Conservation (phyloP, 2,113 vertebrate species). For the Sylvia atricapilla region DNA sequence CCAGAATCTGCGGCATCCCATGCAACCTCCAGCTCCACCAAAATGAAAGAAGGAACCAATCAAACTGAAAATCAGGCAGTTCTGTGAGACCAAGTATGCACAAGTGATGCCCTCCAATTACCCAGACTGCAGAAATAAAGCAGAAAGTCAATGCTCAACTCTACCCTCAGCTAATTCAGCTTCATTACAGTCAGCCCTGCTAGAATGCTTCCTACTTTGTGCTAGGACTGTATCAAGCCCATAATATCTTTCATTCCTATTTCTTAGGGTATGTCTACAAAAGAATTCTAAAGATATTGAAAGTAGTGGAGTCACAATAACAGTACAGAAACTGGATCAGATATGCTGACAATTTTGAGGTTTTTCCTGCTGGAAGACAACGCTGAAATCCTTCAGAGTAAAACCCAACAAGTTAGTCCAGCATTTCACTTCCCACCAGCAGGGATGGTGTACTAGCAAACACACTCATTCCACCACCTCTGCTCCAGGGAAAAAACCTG, state of each 20-base stretch:
- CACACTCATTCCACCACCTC: neutral
- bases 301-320: neutral
- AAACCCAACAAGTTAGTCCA: neutral
- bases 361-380: neutral
- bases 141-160: neutral
- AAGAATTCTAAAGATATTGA: neutral
- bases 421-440: neutral
- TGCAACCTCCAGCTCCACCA: neutral
- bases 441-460: neutral
- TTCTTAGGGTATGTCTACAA: neutral
- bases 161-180: neutral
- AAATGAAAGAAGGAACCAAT: neutral
- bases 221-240: neutral
- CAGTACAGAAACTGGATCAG: neutral
- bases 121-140: neutral
- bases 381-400: neutral
- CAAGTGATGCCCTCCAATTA: neutral
- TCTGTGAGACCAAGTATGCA: fast-evolving
- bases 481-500: neutral
- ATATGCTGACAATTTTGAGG: neutral
- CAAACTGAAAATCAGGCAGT: neutral
- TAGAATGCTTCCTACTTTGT: neutral
- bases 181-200: neutral
- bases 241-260: neutral
- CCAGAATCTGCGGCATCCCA: neutral